phyloP scores from a whole-genome alignment of 2,113 vertebrate genomes.

The Periophthalmodon schlosseri region DNA sequence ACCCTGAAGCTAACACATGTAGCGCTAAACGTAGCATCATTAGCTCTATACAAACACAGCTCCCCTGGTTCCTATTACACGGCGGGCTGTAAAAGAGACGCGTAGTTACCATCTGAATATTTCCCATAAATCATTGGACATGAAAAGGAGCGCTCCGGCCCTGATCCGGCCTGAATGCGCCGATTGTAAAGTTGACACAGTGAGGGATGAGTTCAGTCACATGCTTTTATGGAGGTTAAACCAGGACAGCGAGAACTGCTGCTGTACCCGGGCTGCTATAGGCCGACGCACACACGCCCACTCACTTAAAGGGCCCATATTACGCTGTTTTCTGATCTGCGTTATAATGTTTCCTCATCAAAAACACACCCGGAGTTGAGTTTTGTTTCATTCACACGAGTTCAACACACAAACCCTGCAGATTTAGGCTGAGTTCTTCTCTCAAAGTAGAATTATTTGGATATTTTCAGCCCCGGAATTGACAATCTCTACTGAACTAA shows the following conservation, averaged over 20 bases:
- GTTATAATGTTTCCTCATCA: too few relatives aligned
- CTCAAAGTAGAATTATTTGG: too few relatives aligned
- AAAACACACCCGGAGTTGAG: too few relatives aligned
- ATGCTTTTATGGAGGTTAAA: neutral
- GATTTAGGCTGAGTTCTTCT: too few relatives aligned
- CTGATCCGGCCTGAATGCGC: neutral
- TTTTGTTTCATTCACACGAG: too few relatives aligned
- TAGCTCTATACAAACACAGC: neutral
- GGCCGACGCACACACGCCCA: neutral
- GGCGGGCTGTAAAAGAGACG: neutral
- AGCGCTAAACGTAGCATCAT: neutral
- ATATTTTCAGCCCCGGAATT: too few relatives aligned
- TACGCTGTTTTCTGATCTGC: too few relatives aligned
- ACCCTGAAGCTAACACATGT: neutral
- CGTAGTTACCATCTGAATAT: neutral
- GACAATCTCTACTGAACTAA: too few relatives aligned
- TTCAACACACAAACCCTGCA: too few relatives aligned
- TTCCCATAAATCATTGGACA: neutral
- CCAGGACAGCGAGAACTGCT: neutral
- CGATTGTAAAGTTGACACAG: constrained; percentile 6
- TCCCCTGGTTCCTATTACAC: neutral
- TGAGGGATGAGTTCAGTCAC: neutral
- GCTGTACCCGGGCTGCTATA: neutral
- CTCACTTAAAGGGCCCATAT: neutral
- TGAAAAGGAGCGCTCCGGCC: neutral